Base-by-base conservation (phyloP, 2,113 vertebrate species). In the Uropsilus gracilis region DNA sequence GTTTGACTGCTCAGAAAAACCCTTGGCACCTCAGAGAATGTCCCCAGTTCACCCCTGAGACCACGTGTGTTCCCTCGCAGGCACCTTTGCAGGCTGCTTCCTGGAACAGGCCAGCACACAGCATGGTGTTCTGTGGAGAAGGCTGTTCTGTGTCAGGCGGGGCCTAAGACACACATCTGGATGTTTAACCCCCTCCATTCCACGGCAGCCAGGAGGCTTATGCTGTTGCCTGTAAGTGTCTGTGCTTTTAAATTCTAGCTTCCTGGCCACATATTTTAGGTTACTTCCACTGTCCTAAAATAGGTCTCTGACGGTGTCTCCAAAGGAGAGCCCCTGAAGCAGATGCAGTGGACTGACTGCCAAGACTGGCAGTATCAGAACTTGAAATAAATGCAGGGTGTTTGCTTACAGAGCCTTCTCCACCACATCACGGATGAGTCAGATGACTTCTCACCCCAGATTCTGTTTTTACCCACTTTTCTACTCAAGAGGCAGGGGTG, bases 11-110 rank as follows among this genome's bases (percentile, higher is more conserved):
- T 89, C 69, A 46, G 59, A 83, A 75, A 92, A 95, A 86, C 76
- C 80, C 94, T 90, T 96, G 94, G 96, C 97, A 91, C 42, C 75
- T 87, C 66, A 0, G 71, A 80, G 57, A 30, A 16, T 96, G 96
- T 97, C 97, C 97, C 92, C 24, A 80, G n/a, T 89, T 97, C 94
- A 97, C 97, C 97, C 91, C 96, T 28, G 71, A 80, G 85, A 46
- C 91, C 93, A 93, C 8, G 72, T 86, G 94, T 26, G 95, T 87
- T 97, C 84, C 86, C 91, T 96, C 28, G 64, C 66, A 72, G 73
- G 94, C 86, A 46, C 37, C 73, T 75, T 89, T 30, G 37, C 89
- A 53, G n/a, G 46, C 69, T 44, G 73, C 55, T 97, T 95, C 90
- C 96, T 68, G 94, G 92, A 97, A 89, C 16, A 39, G 75, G 71